Conservation (phyloP, 1,140 invertebrate species). For the Holotrichia oblita region DNA sequence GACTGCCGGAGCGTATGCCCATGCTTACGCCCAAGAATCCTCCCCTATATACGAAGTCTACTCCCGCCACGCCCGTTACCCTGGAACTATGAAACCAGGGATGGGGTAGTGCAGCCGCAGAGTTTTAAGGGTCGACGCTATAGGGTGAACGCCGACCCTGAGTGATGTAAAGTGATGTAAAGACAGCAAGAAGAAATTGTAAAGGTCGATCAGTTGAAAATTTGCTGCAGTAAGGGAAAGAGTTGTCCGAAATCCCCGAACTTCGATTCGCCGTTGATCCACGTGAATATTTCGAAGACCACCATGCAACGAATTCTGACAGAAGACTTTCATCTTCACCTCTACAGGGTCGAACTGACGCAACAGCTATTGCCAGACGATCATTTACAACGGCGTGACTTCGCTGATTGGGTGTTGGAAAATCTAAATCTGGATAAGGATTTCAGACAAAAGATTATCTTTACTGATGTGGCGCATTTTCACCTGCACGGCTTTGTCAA, state of each 20-base stretch:
- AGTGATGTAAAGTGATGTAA: not conserved
- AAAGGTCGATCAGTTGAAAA: not conserved
- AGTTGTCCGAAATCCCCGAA: not conserved
- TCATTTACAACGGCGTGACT: not conserved
- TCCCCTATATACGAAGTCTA: too few species aligned
- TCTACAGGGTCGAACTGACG: too few species aligned
- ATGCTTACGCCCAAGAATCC: too few species aligned
- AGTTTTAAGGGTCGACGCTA: too few species aligned
- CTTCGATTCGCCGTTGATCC: not conserved
- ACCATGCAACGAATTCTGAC: too few species aligned
- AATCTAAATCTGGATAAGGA: not conserved
- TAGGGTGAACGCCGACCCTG: too few species aligned
- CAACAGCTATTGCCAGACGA: too few species aligned
- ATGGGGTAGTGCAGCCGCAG: too few species aligned
- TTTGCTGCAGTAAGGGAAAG: not conserved
- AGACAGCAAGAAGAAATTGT: not conserved
- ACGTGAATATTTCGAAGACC: not conserved
- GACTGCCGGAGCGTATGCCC: too few species aligned
- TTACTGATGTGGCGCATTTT: not conserved
- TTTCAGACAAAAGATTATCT: not conserved
- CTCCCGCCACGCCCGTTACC: too few species aligned
- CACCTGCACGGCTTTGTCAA: not conserved
- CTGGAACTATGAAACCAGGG: too few species aligned
- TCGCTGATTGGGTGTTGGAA: not conserved
- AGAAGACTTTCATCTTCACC: too few species aligned